Conservation (phyloP, 2,113 vertebrate genomes). For the Pagrus major region DNA sequence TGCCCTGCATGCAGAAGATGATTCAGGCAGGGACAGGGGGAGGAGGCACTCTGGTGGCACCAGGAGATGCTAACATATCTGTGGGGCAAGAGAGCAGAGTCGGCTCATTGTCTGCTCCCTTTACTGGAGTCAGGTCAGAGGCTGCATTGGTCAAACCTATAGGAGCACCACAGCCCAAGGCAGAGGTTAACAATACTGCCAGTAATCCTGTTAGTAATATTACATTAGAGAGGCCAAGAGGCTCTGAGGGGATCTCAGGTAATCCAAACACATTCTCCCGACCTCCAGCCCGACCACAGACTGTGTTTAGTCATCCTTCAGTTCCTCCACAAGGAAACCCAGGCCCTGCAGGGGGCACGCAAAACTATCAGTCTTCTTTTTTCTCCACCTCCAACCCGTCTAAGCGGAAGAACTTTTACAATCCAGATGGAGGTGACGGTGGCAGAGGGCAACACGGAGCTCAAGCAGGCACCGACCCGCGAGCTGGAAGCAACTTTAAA, state of each 20-base stretch:
- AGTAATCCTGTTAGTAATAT: conserved; percentile 23
- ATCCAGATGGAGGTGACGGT: conserved; percentile 68
- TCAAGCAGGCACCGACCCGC: conserved; percentile 49
- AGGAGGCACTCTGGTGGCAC: conserved; percentile 72
- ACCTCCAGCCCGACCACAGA: conserved; percentile 48
- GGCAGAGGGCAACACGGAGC: conserved; percentile 57
- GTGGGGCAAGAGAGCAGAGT: conserved; percentile 79
- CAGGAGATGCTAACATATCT: conserved; percentile 74
- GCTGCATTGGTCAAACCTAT: conserved; percentile 43
- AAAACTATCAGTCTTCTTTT: conserved; percentile 68
- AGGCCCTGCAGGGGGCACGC: conserved; percentile 30
- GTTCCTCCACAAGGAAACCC: conserved; percentile 51
- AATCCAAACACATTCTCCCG: conserved; percentile 25
- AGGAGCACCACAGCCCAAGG: conserved; percentile 35
- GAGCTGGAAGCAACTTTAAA: conserved; percentile 84
- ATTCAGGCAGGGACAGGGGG: conserved; percentile 75
- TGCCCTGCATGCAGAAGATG: conserved; percentile 88
- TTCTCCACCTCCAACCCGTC: conserved; percentile 73
- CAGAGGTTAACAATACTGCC: conserved; percentile 34
- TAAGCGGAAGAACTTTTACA: conserved; percentile 80
- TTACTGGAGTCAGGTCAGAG: conserved; percentile 44
- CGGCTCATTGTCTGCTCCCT: conserved; percentile 46
- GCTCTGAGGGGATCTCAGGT: conserved; percentile 26
- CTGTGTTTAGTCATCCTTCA: conserved; percentile 60
- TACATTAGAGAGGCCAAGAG: conserved; percentile 38